phyloP scores from a whole-genome alignment of 2,888 invertebrate genomes.

The Cosmia trapezina region DNA sequence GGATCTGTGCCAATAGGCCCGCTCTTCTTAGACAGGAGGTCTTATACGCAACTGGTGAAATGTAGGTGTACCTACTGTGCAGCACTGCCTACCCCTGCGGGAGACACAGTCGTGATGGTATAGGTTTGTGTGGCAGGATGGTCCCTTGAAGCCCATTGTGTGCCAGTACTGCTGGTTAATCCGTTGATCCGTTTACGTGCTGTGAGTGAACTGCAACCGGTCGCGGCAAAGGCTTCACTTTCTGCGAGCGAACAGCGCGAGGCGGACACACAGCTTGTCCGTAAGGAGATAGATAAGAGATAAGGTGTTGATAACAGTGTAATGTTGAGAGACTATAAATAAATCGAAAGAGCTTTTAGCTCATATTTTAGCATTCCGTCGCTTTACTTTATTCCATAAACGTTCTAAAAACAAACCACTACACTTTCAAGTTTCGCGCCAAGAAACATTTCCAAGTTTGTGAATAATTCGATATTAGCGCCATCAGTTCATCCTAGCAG shows the following conservation, averaged over 20 bases:
- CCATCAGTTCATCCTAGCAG: no score
- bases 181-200: slow-evolving; percentile 56
- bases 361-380: not conserved
- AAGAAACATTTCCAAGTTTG: not conserved
- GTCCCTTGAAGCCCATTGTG: not conserved
- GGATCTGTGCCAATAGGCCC: no score
- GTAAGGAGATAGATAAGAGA: not conserved
- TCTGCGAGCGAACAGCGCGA: no score
- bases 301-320: not conserved
- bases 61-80: no score
- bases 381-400: not conserved
- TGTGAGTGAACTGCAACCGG: slow-evolving; percentile 54
- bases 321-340: not conserved
- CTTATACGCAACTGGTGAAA: no score
- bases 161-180: slow-evolving; percentile 21
- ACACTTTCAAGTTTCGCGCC: not conserved
- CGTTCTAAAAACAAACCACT: not conserved
- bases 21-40: no score
- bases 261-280: not conserved
- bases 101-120: no score
- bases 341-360: not conserved
- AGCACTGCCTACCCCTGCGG: no score
- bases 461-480: not conserved
- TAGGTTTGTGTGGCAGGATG: no score
- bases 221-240: slow-evolving; percentile 42